Base-by-base conservation (phyloP, 2,888 invertebrate species). In the Nipponacmea schrenckii region DNA sequence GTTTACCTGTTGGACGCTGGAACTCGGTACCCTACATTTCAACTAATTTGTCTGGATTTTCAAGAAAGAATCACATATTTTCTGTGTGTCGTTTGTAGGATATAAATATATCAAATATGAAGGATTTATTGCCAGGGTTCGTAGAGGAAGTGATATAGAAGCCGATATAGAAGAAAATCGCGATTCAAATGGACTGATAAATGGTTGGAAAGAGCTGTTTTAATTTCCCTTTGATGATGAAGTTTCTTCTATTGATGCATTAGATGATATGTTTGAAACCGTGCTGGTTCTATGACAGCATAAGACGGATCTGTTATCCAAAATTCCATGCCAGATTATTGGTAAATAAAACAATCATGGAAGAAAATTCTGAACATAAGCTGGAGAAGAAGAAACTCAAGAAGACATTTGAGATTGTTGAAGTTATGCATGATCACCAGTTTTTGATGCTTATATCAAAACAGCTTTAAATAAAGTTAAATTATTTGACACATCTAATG, bases 11-110 rank as follows among this genome's bases (percentile, higher is more conserved):
- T 76, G 4, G 79, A 79, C 48, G 71, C 71, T 4, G 77, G 74
- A 0, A 65, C 71, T 56, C 79, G 79, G 0, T 74, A 71, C 46
- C 80, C 80, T 24, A 78, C 79, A n/a, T 80, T 77, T 62, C 50
- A 68, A n/a, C 74, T 69, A 10, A 26, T 79, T 1, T 66, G 69
- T 65, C 56, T 80, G 15, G 72, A 74, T 63, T 79, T 79, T 65
- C 73, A n/a, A 77, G 17, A 62, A 67, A 46, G 78, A 80, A 48
- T 75, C 77, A 0, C 75, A 73, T 0, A 62, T 64, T 20, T 78
- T 64, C 45, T 31, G 70, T 14, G 73, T 76, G 17, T 77, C 78
- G 12, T 78, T 75, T 50, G 68, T 79, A 17, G 75, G 75, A 62
- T 79, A 78, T 65, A 79, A 79, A 62, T 78, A 73, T 67, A 70